These are phyloP conservation scores for Agapostemon virescens DNA, from an alignment of 2,888 invertebrate species.

Conservation along the genomic window DNA sequence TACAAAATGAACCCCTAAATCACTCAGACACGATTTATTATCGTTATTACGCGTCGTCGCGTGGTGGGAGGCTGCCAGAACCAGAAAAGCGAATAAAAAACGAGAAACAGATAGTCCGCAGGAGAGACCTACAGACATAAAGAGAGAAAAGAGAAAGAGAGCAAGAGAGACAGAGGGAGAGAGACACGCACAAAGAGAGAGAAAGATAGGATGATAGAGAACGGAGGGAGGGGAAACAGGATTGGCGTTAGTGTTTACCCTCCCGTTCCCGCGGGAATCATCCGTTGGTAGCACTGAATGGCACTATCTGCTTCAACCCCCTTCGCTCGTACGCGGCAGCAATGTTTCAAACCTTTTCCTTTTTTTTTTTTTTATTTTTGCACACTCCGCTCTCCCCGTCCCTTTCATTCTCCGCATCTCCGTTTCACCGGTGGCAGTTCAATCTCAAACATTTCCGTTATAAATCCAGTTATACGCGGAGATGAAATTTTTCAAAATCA, in stretches of 20 bases:
- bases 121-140: neutral
- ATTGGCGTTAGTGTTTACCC: slow-evolving; percentile 60
- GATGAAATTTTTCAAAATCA: slow-evolving; percentile 35
- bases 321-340: slow-evolving; percentile 37
- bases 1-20: slow-evolving; percentile 65
- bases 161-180: slow-evolving; percentile 6
- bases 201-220: slow-evolving; percentile 19
- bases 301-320: slow-evolving; percentile 60
- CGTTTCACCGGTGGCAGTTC: slow-evolving; percentile 25
- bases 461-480: slow-evolving; percentile 30
- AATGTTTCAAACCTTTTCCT: slow-evolving; percentile 52
- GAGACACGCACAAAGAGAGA: neutral
- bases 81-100: slow-evolving; percentile 49
- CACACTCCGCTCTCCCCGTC: slow-evolving; percentile 7
- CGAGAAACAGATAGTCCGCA: slow-evolving; percentile 38
- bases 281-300: slow-evolving; percentile 62
- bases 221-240: slow-evolving; percentile 32
- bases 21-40: slow-evolving; percentile 67
- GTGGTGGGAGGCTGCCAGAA: slow-evolving; percentile 48
- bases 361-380: slow-evolving; percentile 17
- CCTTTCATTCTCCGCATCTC: slow-evolving; percentile 6
- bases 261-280: slow-evolving; percentile 58
- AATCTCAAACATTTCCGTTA: slow-evolving; percentile 29
- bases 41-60: slow-evolving; percentile 67
- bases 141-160: slow-evolving; percentile 26